Evolutionary conservation across 2,113 vertebrate genomes (phyloP).

Genomic region (Athene noctua): DNA sequence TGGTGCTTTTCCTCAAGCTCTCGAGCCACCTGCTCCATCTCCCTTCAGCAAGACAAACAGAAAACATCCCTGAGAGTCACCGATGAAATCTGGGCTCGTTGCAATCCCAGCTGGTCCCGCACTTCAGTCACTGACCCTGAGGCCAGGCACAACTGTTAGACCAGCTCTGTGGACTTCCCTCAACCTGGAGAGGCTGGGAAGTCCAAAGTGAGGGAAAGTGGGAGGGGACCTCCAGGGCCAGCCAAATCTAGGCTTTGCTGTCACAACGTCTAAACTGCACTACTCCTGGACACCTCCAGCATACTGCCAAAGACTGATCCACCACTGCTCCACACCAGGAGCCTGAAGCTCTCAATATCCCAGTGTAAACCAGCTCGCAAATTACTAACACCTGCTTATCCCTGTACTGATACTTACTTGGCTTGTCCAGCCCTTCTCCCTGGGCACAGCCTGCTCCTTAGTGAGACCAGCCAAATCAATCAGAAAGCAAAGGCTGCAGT

Average conservation of each 20-base stretch:
- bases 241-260: neutral
- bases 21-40: slow-evolving; percentile 58
- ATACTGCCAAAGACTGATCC: neutral
- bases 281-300: neutral
- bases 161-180: neutral
- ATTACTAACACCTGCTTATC: neutral
- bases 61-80: neutral
- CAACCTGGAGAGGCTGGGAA: neutral
- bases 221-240: neutral
- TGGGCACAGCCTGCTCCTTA: neutral
- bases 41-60: slow-evolving; percentile 55
- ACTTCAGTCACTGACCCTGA: neutral
- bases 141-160: neutral
- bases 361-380: neutral
- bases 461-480: neutral
- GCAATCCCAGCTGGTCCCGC: neutral
- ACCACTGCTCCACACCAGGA: neutral
- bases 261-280: neutral
- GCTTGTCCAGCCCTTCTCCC: neutral
- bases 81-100: neutral
- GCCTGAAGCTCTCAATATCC: neutral
- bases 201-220: neutral
- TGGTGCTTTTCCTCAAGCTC: slow-evolving; percentile 70
- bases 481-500: neutral
- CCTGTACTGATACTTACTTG: neutral